These are phyloP conservation scores for Pedicia rivosa DNA, from an alignment of 2,888 invertebrate species.

Conservation along the genomic window DNA sequence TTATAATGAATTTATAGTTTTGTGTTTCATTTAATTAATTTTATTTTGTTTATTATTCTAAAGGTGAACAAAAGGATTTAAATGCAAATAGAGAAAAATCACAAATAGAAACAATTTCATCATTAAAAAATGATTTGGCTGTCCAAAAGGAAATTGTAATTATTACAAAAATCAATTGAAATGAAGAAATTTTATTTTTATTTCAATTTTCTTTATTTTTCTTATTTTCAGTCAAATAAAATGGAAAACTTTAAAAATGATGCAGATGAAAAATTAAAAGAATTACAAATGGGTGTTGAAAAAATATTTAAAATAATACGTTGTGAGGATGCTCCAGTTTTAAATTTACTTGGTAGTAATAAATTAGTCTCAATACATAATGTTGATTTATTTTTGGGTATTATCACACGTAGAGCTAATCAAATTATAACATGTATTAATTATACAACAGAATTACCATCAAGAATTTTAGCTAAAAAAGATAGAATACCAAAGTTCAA, in stretches of 20 bases:
- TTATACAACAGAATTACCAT: slow-evolving; percentile 22
- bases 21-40: slow-evolving; percentile 1
- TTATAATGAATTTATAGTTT: neutral
- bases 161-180: neutral
- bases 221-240: slow-evolving; percentile 5
- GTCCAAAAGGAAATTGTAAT: slow-evolving; percentile 7
- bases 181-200: neutral
- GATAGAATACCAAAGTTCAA: slow-evolving; percentile 30
- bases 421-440: slow-evolving; percentile 22
- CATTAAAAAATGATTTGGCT: slow-evolving; percentile 5
- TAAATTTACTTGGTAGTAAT: slow-evolving; percentile 53
- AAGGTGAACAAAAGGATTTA: slow-evolving; percentile 7
- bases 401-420: slow-evolving; percentile 54
- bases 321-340: slow-evolving; percentile 55
- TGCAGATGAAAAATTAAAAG: slow-evolving; percentile 20
- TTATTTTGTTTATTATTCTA: neutral
- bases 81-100: slow-evolving; percentile 8
- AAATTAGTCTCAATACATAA: slow-evolving; percentile 58
- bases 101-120: slow-evolving; percentile 9
- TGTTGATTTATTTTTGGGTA: slow-evolving; percentile 63
- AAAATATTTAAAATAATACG: slow-evolving; percentile 39
- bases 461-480: slow-evolving; percentile 25
- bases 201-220: neutral
- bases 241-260: neutral
- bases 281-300: slow-evolving; percentile 34